Base-by-base conservation (phyloP, 2,888 invertebrate species). In the Furcula furcula region DNA sequence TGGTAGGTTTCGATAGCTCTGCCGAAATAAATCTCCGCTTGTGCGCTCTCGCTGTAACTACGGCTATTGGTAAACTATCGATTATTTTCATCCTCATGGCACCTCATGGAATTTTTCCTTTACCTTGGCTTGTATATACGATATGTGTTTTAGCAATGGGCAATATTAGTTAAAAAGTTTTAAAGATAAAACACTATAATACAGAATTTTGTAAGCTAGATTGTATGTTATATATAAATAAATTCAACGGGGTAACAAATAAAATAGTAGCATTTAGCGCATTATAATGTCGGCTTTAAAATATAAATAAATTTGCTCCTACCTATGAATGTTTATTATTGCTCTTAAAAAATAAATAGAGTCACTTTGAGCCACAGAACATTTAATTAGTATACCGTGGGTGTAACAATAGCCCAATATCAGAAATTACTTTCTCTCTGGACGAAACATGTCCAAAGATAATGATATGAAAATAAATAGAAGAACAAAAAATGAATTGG, bases 11-110 rank as follows among this genome's bases (percentile, higher is more conserved):
- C 65, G 65, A 68, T 65, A 76, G 64, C 40, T 46, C 39, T 49
- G 62, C 62, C 55, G 42, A 75, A 75, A 76, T 75, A 75, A 64
- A 58, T 54, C 32, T 31, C 47, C 56, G 64, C 64, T 67, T 65
- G 67, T 66, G 47, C 56, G 56, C 56, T 40, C 55, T 48, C 54
- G 57, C 58, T 50, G 49, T 9, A 25, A 7, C n/a, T n/a, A n/a
- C n/a, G 11, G 3, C 46, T 61, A 60, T 61, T 57, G 54, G 57
- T 54, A 45, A 39, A 30, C 53, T 52, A 72, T 69, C 62, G 64
- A 65, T 74, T 71, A 67, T 67, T 66, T 69, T 58, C 53, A 46
- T 57, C 46, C 44, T 36, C 43, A 46, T 32, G 47, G 41, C 29
- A 52, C 59, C 48, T 45, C 46, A 54, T 42, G 50, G 42, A 52